phyloP scores from a whole-genome alignment of 2,888 invertebrate genomes.

The Dryocosmus kuriphilus region DNA sequence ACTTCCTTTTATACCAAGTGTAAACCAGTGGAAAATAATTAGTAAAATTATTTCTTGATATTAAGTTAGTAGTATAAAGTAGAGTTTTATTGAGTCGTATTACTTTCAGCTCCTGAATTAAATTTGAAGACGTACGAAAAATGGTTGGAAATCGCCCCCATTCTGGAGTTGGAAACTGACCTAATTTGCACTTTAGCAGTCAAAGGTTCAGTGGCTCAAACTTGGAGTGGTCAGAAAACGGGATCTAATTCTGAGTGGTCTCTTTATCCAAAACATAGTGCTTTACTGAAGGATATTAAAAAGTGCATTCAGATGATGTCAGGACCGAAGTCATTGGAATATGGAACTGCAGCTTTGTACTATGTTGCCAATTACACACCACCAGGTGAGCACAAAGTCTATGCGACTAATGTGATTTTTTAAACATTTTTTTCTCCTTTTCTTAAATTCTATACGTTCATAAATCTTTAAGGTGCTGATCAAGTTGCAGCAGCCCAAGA shows the following conservation, averaged over 20 bases:
- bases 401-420: background rate
- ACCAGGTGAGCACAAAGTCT: slow-evolving; percentile 63
- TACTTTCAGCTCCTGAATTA: slow-evolving; percentile 74
- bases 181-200: slow-evolving; percentile 79
- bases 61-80: background rate
- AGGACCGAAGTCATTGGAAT: slow-evolving; percentile 62
- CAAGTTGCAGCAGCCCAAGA: slow-evolving; percentile 78
- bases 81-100: background rate
- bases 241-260: slow-evolving; percentile 59
- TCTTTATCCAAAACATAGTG: slow-evolving; percentile 60
- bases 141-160: slow-evolving; percentile 78
- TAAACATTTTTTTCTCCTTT: background rate
- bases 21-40: slow-evolving; percentile 78
- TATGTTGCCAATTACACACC: slow-evolving; percentile 76
- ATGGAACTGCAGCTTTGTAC: slow-evolving; percentile 72
- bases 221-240: slow-evolving; percentile 57
- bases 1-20: slow-evolving; percentile 77
- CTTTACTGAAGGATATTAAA: slow-evolving; percentile 66
- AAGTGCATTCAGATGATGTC: slow-evolving; percentile 67
- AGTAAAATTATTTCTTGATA: slow-evolving; percentile 58
- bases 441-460: background rate
- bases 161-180: slow-evolving; percentile 75
- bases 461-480: slow-evolving; percentile 76
- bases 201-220: slow-evolving; percentile 75
- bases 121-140: slow-evolving; percentile 77